A percentile compares a stretch with the other conserved stretches of the same genome.
Evolutionary conservation across 1,140 invertebrate genomes (phyloP).

Genomic region (Neodiprion fabricii): DNA sequence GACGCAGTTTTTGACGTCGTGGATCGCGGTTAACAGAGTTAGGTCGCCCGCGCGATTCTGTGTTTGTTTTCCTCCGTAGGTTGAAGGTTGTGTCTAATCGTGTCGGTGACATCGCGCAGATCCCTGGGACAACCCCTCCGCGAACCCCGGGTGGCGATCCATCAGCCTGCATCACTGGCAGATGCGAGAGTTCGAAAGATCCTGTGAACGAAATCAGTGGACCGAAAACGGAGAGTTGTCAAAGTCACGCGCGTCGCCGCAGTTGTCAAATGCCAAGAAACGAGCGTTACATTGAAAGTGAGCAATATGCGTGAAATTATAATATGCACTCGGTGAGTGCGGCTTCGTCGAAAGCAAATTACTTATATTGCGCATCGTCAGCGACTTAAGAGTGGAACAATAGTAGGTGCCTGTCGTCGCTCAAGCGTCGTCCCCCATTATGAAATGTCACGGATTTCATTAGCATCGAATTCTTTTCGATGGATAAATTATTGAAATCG

Average conservation of each 20-base stretch:
- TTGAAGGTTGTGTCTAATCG: neutral
- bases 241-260: neutral
- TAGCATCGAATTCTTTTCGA: neutral
- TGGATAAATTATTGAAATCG: too few relatives aligned
- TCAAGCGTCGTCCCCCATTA: neutral
- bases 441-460: neutral
- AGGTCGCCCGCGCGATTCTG: neutral
- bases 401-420: neutral
- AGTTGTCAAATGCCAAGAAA: conserved; percentile 13
- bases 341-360: neutral
- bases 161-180: conserved; percentile 48
- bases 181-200: conserved; percentile 27
- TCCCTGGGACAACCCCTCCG: conserved; percentile 18
- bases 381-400: neutral
- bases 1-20: too few relatives aligned
- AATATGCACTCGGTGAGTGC: too few relatives aligned
- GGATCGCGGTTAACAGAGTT: neutral
- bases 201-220: neutral
- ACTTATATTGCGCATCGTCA: neutral
- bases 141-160: conserved; percentile 39
- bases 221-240: neutral
- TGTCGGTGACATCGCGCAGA: neutral
- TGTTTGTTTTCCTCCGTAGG: too few relatives aligned
- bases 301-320: too few relatives aligned
- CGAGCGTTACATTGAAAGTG: neutral